Percentiles rank a stretch among this genome's conserved stretches.
These are phyloP conservation scores for Sakesphorus luctuosus DNA, from an alignment of 2,113 vertebrate genomes.

Conservation along the genomic window DNA sequence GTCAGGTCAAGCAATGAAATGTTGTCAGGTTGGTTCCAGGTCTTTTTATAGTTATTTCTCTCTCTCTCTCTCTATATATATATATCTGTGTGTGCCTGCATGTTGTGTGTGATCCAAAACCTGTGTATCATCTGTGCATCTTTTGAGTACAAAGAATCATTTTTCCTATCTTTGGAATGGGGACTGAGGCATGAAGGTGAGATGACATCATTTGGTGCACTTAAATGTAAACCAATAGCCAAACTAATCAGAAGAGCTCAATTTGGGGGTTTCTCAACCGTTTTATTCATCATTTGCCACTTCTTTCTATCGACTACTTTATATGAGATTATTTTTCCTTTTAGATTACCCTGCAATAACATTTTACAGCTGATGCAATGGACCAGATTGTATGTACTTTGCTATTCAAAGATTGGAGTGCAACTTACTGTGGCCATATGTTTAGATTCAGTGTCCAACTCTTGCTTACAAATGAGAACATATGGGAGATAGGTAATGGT, in stretches of 20 bases:
- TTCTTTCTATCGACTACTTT: neutral
- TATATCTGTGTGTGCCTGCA: neutral
- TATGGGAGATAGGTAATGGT: slow-evolving; percentile 48
- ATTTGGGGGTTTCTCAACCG: neutral
- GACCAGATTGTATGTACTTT: slow-evolving; percentile 24
- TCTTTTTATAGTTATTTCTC: neutral
- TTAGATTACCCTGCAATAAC: neutral
- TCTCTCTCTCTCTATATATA: neutral
- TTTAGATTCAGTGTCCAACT: slow-evolving; percentile 27
- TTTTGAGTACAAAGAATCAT: neutral
- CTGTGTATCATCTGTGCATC: neutral
- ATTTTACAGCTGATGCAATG: slow-evolving; percentile 5
- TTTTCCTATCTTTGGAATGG: neutral
- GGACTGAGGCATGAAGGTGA: neutral
- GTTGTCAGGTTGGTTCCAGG: neutral
- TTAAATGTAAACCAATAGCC: neutral
- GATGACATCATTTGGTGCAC: neutral
- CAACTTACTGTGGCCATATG: slow-evolving; percentile 44
- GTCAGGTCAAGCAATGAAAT: neutral
- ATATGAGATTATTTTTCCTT: neutral
- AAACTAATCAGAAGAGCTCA: neutral
- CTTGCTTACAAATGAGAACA: slow-evolving; percentile 30
- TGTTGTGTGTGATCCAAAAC: neutral
- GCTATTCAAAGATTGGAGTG: neutral
- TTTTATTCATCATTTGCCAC: neutral